Evolutionary conservation across 2,113 vertebrate species (phyloP).

Genomic region (Carassius gibelio): DNA sequence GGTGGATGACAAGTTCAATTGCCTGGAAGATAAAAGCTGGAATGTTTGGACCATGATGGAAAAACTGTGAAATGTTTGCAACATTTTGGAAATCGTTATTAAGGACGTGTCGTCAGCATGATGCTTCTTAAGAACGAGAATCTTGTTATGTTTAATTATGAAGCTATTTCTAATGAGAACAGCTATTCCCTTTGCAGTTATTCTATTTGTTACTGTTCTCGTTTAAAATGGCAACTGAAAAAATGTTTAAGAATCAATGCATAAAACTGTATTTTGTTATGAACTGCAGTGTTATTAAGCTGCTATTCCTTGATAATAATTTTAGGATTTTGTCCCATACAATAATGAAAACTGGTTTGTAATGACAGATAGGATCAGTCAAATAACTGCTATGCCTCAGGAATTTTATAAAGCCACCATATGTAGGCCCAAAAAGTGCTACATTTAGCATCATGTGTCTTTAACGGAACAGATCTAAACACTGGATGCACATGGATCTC

Average conservation of each 20-base stretch:
- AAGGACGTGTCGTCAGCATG: neutral
- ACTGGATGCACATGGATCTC: neutral
- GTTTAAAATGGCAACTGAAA: neutral
- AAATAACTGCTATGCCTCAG: neutral
- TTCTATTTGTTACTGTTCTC: neutral
- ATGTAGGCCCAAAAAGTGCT: neutral
- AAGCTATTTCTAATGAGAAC: neutral
- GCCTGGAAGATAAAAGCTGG: slow-evolving; percentile 47
- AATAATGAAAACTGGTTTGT: slow-evolving; percentile 9
- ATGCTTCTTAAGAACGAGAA: neutral
- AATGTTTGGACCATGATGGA: slow-evolving; percentile 13
- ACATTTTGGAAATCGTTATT: slow-evolving; percentile 30
- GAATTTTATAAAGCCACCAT: neutral
- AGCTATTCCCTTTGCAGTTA: neutral
- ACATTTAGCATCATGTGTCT: neutral
- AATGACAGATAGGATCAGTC: neutral
- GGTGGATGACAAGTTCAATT: slow-evolving; percentile 57
- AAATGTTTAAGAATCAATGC: neutral
- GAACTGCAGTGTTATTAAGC: neutral
- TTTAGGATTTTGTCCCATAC: neutral
- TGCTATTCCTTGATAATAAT: neutral
- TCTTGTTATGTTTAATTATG: neutral
- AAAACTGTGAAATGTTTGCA: slow-evolving; percentile 17
- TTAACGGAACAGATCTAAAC: slow-evolving; percentile 20
- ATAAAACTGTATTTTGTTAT: neutral